Conservation (phyloP, 2,113 vertebrate species). For the Hirundichthys speculiger region DNA sequence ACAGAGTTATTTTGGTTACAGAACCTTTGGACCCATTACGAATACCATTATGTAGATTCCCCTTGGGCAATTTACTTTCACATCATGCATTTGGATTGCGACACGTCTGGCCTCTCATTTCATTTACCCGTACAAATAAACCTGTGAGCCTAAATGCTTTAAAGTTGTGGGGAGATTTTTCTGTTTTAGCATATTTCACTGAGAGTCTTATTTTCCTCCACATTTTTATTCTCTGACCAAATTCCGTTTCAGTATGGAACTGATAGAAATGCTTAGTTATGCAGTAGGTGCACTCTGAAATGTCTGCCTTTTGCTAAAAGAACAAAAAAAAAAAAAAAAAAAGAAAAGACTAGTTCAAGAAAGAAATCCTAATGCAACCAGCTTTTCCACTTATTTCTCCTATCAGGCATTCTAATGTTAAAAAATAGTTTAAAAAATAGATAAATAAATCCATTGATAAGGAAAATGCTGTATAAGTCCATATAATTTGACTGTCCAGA, state of each 20-base stretch:
- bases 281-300: no score
- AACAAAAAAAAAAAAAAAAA: no score
- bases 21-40: constrained; percentile 59
- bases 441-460: no score
- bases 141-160: constrained; percentile 24
- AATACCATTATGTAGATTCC: constrained; percentile 71
- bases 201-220: constrained; percentile 16
- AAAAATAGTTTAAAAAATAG: no score
- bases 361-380: no score
- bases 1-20: constrained; percentile 67
- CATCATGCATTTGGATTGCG: constrained; percentile 57
- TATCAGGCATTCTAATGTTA: no score
- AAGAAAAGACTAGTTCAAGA: no score
- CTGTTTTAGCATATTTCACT: background rate
- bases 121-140: constrained; percentile 51
- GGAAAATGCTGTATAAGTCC: no score
- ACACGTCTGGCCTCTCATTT: constrained; percentile 55
- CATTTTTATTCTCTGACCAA: background rate
- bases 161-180: no score
- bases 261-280: background rate
- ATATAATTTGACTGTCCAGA: background rate
- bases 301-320: no score
- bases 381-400: no score
- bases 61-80: constrained; percentile 62
- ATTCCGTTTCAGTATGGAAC: constrained; percentile 6